Evolutionary conservation across 2,888 invertebrate species (phyloP).

Genomic region (Eristalinus sepulchralis): DNA sequence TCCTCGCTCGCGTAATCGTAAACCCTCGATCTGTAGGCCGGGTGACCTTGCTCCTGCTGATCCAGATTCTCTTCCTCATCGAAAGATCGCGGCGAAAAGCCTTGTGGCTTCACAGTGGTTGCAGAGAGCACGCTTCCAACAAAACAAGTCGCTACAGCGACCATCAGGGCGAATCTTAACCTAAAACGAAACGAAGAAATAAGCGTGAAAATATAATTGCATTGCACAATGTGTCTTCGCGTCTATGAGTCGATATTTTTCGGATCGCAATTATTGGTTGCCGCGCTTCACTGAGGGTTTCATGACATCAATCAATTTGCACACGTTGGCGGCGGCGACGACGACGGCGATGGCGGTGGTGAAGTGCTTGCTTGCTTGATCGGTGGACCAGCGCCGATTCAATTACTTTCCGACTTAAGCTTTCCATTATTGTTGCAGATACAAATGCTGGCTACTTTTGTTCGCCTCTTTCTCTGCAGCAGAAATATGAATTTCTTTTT

Average conservation of each 20-base stretch:
- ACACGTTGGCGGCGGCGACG: not conserved
- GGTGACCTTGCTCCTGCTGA: slow-evolving; percentile 80
- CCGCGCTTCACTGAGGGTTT: slow-evolving; percentile 66
- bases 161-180: slow-evolving; percentile 75
- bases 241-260: slow-evolving; percentile 7
- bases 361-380: slow-evolving; percentile 24
- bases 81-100: slow-evolving; percentile 78
- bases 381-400: slow-evolving; percentile 60
- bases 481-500: slow-evolving; percentile 59
- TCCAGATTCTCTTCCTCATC: slow-evolving; percentile 78
- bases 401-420: slow-evolving; percentile 44
- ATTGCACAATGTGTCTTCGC: not conserved
- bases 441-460: slow-evolving; percentile 19
- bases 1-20: slow-evolving; percentile 79
- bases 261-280: slow-evolving; percentile 30
- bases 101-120: slow-evolving; percentile 77
- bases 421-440: slow-evolving; percentile 40
- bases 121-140: slow-evolving; percentile 74
- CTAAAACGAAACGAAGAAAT: not conserved
- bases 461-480: not conserved
- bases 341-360: slow-evolving; percentile 1
- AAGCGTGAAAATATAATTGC: not conserved
- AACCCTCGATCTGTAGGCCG: slow-evolving; percentile 77
- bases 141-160: slow-evolving; percentile 75
- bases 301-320: slow-evolving; percentile 60